Percentiles rank a stretch among this genome's conserved stretches.
Evolutionary conservation across 2,888 invertebrate species (phyloP).

Genomic region (Drosophila rellima): DNA sequence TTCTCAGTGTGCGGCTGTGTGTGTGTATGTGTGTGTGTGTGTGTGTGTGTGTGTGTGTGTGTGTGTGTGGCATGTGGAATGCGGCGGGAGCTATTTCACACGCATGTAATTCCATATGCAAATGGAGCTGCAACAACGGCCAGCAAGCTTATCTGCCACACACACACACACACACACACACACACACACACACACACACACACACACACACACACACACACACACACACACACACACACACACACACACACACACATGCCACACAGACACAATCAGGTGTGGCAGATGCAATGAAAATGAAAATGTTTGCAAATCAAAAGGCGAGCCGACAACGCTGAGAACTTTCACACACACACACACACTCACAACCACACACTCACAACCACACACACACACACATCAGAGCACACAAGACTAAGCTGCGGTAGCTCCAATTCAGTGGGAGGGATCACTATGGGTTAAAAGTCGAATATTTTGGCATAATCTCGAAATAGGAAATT

Average conservation of each 20-base stretch:
- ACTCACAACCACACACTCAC: not conserved
- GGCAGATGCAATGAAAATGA: constrained; percentile 60
- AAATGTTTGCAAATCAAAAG: constrained; percentile 71
- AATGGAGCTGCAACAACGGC: constrained; percentile 46
- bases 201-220: constrained; percentile 11
- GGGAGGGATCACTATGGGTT: too few relatives aligned
- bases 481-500: too few relatives aligned
- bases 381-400: constrained; percentile 1
- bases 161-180: constrained; percentile 6
- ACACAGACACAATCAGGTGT: constrained; percentile 27
- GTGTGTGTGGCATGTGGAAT: constrained; percentile 16
- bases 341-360: not conserved
- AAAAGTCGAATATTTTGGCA: too few relatives aligned
- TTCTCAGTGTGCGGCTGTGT: not conserved
- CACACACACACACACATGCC: constrained; percentile 4
- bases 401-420: constrained; percentile 10
- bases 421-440: constrained; percentile 5
- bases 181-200: constrained; percentile 14
- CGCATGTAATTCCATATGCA: constrained; percentile 67
- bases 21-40: not conserved
- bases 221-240: constrained; percentile 12
- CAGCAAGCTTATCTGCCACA: constrained; percentile 54
- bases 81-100: constrained; percentile 38
- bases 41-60: constrained; percentile 10
- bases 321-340: constrained; percentile 27